phyloP scores from a whole-genome alignment of 2,888 invertebrate species.

The Kuschelorhynchus macadamiae region DNA sequence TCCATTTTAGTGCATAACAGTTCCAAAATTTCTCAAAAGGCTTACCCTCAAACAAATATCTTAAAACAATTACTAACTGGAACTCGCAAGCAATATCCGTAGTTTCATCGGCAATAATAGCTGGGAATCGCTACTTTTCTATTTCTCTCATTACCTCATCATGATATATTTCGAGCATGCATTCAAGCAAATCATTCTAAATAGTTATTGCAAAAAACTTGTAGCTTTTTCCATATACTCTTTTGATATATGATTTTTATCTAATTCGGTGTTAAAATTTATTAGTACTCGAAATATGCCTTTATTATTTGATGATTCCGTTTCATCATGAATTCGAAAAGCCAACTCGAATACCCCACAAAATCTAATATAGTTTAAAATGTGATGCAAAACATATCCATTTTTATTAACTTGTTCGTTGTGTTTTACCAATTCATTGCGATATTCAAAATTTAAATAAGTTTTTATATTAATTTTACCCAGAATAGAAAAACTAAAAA shows the following conservation, averaged over 20 bases:
- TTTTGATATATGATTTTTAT: conserved; percentile 51
- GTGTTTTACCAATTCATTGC: conserved; percentile 19
- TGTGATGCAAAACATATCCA: conserved; percentile 35
- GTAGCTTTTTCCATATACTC: conserved; percentile 51
- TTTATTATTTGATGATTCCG: conserved; percentile 3
- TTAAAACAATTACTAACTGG: conserved; percentile 56
- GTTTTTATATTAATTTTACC: conserved; percentile 37
- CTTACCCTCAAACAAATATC: conserved; percentile 54
- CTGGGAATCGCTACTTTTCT: conserved; percentile 39
- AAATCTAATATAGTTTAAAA: conserved; percentile 39
- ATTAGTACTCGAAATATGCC: conserved; percentile 55
- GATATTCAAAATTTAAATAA: conserved; percentile 19
- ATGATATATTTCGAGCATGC: conserved; percentile 57
- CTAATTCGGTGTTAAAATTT: conserved; percentile 57
- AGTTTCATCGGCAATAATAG: conserved; percentile 60
- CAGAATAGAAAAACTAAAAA: conserved; percentile 32
- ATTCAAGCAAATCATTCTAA: conserved; percentile 61
- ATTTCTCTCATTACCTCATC: conserved; percentile 57
- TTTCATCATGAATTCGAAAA: conserved; percentile 54
- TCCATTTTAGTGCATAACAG: conserved; percentile 40
- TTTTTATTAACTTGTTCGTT: conserved; percentile 41
- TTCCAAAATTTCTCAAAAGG: conserved; percentile 56
- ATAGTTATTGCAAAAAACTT: conserved; percentile 51
- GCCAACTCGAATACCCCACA: conserved; percentile 42
- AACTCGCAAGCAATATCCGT: conserved; percentile 51